A percentile compares a stretch with the other conserved stretches of the same genome.
Evolutionary conservation across 2,888 invertebrate species (phyloP).

Genomic region (Belgica antarctica): DNA sequence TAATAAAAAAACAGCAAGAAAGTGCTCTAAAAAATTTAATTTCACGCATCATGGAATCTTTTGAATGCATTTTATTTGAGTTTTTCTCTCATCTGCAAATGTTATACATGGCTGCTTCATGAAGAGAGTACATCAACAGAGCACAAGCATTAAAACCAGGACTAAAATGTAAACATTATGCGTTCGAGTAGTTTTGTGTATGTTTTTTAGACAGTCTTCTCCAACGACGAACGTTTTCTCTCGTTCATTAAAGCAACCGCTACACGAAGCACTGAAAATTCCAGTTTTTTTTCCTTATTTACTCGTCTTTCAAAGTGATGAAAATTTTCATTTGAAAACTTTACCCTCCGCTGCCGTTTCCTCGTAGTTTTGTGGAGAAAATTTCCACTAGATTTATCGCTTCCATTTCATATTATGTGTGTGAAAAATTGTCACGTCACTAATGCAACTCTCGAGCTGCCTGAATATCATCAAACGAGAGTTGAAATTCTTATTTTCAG

Average conservation of each 20-base stretch:
- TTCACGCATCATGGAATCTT: slow-evolving; percentile 30
- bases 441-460: not conserved
- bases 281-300: slow-evolving; percentile 6
- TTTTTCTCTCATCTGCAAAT: too few relatives aligned
- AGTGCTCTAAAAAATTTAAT: slow-evolving; percentile 21
- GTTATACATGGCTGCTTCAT: not conserved
- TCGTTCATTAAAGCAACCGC: not conserved
- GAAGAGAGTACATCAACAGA: not conserved
- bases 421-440: slow-evolving; percentile 34
- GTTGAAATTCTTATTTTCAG: too few relatives aligned
- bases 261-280: not conserved
- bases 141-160: too few relatives aligned
- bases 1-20: slow-evolving; percentile 7
- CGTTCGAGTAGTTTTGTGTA: slow-evolving; percentile 3
- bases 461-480: slow-evolving; percentile 21
- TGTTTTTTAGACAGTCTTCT: not conserved
- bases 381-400: slow-evolving; percentile 38
- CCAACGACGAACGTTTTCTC: not conserved
- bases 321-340: slow-evolving; percentile 38
- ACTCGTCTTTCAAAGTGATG: slow-evolving; percentile 30
- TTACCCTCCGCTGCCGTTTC: not conserved
- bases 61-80: slow-evolving; percentile 32
- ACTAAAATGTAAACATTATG: not conserved
- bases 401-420: slow-evolving; percentile 13
- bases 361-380: not conserved